phyloP scores from a whole-genome alignment of 92 coral and sea anemone genomes.

The Palythoa grandis region DNA sequence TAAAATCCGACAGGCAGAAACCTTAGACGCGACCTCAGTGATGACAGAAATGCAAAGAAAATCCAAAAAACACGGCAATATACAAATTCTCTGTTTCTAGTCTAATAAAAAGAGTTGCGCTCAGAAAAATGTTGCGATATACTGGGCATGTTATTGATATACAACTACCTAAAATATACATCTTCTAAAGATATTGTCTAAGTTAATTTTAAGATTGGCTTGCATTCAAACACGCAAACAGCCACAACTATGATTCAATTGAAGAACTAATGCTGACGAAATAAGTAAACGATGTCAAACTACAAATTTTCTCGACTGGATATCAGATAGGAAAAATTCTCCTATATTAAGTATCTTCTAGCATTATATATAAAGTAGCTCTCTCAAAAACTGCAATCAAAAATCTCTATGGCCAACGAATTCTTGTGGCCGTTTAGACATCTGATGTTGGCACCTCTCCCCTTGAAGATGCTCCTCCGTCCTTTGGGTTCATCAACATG shows the following conservation, averaged over 20 bases:
- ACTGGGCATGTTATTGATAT: not conserved
- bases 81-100: slow-evolving; percentile 6
- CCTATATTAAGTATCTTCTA: not conserved
- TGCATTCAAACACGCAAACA: slow-evolving; percentile 6
- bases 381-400: not conserved
- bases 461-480: not conserved
- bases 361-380: not conserved
- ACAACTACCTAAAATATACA: not conserved
- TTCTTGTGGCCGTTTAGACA: slow-evolving; percentile 48
- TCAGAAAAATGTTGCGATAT: not conserved
- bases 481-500: slow-evolving; percentile 68
- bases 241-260: not conserved
- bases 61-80: not conserved
- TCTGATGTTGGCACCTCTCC: slow-evolving; percentile 79
- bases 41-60: not conserved
- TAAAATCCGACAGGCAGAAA: not conserved
- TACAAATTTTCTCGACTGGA: slow-evolving; percentile 3
- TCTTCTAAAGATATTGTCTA: not conserved
- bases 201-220: not conserved
- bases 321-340: not conserved
- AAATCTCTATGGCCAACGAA: not conserved
- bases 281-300: not conserved
- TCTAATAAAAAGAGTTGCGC: slow-evolving; percentile 16
- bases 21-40: not conserved
- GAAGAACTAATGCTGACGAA: not conserved